Percentiles rank a stretch among this genome's conserved stretches.
phyloP scores from a whole-genome alignment of 2,888 invertebrate species.

The Drosophila prostipennis region DNA sequence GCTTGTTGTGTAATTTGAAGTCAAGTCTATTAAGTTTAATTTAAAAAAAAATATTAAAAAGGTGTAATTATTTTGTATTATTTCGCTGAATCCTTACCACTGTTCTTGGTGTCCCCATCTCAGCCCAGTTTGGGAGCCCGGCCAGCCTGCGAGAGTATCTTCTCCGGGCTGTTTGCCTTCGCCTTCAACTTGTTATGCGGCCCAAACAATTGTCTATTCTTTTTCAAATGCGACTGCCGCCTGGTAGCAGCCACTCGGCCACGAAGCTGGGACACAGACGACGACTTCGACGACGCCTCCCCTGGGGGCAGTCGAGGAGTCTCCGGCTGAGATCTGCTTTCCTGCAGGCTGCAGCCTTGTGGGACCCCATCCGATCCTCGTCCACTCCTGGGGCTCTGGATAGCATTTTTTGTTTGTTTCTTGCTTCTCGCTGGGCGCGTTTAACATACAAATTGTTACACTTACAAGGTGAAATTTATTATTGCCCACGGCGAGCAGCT shows the following conservation, averaged over 20 bases:
- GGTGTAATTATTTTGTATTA: too few relatives aligned
- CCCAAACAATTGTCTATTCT: slow-evolving; percentile 78
- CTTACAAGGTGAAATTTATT: slow-evolving; percentile 82
- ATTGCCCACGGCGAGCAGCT: slow-evolving; percentile 60
- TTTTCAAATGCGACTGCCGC: slow-evolving; percentile 75
- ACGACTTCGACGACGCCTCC: slow-evolving; percentile 65
- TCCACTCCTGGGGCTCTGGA: slow-evolving; percentile 40
- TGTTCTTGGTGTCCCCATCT: slow-evolving; percentile 32
- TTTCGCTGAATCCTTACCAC: slow-evolving; percentile 5
- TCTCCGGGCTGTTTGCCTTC: slow-evolving; percentile 46
- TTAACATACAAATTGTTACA: slow-evolving; percentile 83
- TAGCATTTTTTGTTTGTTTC: slow-evolving; percentile 13
- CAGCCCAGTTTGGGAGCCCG: slow-evolving; percentile 13
- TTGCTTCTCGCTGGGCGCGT: slow-evolving; percentile 60
- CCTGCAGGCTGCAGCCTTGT: slow-evolving; percentile 36
- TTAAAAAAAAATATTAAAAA: background rate
- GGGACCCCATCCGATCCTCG: slow-evolving; percentile 43
- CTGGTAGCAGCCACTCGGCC: slow-evolving; percentile 63
- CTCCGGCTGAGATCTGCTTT: slow-evolving; percentile 35
- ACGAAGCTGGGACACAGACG: slow-evolving; percentile 42
- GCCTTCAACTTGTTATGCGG: slow-evolving; percentile 73
- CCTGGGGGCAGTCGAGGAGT: slow-evolving; percentile 65
- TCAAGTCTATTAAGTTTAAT: too few relatives aligned
- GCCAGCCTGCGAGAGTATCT: slow-evolving; percentile 48
- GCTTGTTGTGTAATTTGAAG: too few relatives aligned